Evolutionary conservation across 2,113 vertebrate species (phyloP).

Genomic region (Alethe castanea): DNA sequence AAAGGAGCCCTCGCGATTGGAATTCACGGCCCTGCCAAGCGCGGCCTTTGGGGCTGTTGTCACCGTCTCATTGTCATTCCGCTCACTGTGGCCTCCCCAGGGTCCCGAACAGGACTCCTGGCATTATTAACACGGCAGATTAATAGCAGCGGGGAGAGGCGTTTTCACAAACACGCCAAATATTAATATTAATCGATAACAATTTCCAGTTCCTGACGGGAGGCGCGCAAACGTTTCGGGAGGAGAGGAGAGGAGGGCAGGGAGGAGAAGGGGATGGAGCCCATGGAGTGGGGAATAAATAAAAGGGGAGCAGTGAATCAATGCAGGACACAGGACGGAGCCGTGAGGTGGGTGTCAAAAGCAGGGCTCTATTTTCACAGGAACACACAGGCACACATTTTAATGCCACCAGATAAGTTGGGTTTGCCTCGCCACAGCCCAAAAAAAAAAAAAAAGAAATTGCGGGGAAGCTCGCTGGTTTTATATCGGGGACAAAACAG

Average conservation of each 20-base stretch:
- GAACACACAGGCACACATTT: slow-evolving; percentile 34
- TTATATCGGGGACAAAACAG: not conserved
- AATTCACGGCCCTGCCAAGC: slow-evolving; percentile 50
- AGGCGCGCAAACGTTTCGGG: not conserved
- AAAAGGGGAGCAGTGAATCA: slow-evolving; percentile 27
- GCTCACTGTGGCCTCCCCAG: slow-evolving; percentile 73
- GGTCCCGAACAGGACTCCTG: slow-evolving; percentile 65
- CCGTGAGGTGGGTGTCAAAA: slow-evolving; percentile 71
- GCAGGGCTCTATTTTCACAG: slow-evolving; percentile 15
- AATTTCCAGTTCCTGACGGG: slow-evolving; percentile 81
- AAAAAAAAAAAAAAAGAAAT: not conserved
- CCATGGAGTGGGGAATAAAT: not conserved
- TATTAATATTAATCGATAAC: slow-evolving; percentile 94
- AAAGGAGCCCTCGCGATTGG: slow-evolving; percentile 13
- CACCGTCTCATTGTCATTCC: slow-evolving; percentile 79
- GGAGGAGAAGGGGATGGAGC: not conserved
- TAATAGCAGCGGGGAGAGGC: slow-evolving; percentile 84
- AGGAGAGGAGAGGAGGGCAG: not conserved
- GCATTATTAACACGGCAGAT: slow-evolving; percentile 87
- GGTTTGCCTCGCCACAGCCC: not conserved
- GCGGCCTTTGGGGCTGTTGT: slow-evolving; percentile 51
- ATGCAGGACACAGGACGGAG: slow-evolving; percentile 34
- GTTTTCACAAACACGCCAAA: slow-evolving; percentile 86
- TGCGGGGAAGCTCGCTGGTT: not conserved
- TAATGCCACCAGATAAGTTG: slow-evolving; percentile 9